Base-by-base conservation (phyloP, 1,140 invertebrate genomes). In the Heterodera carotae region DNA sequence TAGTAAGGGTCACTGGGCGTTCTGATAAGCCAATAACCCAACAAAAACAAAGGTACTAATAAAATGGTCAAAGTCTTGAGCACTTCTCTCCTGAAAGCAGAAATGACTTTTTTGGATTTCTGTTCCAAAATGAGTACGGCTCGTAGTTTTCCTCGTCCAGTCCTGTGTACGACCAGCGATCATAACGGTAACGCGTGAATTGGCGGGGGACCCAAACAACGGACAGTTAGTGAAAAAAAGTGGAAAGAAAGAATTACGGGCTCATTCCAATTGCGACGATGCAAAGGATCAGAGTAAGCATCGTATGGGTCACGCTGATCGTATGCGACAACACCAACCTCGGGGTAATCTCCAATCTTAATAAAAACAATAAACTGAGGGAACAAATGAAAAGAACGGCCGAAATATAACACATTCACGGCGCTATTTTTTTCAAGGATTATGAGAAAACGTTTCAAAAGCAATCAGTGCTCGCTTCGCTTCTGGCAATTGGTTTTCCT, bases 241-340 rank as follows among this genome's bases (percentile, higher is more conserved):
- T 31, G 12, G 15, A 31, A 31, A 53, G 6, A 36, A 56, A 69
- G 68, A 76, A 77, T 27, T 59, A 86, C 86, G 59, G 79, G 79
- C 73, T 87, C 85, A 60, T 81, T 82, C 85, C 85, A 86, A 80
- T 86, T 86, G 31, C 85, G 75, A 29, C 84, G 72, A 75, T 84
- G 69, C 8, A 71, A 48, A 2, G 76, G 18, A 72, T 86, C 79
- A 6, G 82, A 81, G 48, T 76, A 88, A 34, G 67, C 53, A 53
- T 87, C 85, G 80, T 87, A 87, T 1, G 86, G 86, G 83, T 87
- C 85, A 34, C 81, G 80, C 69, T 87, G 80, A 60, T 83, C 82
- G 53, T 70, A 88, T 7, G 84, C 82, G n/a, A 87, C 64, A 18
- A 78, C 48, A 12, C 85, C 85, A 15, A 87, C 68, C 31, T 87